Evolutionary conservation across 2,797 vertebrate species (phyloP).

Genomic region (Helicolenus hilgendorfi): DNA sequence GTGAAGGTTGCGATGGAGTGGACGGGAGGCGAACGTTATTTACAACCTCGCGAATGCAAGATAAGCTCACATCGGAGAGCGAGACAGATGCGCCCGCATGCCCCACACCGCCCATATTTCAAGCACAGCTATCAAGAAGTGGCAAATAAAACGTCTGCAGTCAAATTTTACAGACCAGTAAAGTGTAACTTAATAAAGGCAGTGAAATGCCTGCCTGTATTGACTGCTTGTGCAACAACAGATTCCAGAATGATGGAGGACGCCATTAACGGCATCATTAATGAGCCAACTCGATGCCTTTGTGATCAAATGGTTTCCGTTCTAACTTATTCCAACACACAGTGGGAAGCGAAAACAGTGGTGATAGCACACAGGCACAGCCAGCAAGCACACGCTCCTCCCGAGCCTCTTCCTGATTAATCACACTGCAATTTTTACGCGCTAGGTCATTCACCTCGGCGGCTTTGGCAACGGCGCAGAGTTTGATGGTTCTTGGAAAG

Average conservation of each 20-base stretch:
- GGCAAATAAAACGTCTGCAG: constrained; percentile 85
- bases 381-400: constrained; percentile 48
- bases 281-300: constrained; percentile 75
- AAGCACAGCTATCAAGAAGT: constrained; percentile 70
- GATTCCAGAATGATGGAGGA: constrained; percentile 82
- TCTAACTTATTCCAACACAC: constrained; percentile 79
- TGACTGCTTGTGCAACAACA: constrained; percentile 77
- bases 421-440: constrained; percentile 72
- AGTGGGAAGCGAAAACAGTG: constrained; percentile 72
- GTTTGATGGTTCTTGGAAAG: constrained; percentile 82
- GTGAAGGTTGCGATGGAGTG: constrained; percentile 52
- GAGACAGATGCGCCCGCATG: constrained; percentile 52
- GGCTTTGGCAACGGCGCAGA: constrained; percentile 71
- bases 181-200: constrained; percentile 86
- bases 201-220: constrained; percentile 58
- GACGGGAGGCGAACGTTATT: constrained; percentile 63
- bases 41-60: constrained; percentile 56
- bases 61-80: constrained; percentile 23
- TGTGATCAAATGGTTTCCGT: constrained; percentile 78
- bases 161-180: constrained; percentile 88
- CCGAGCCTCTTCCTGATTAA: constrained; percentile 74
- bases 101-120: constrained; percentile 67
- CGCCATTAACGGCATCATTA: constrained; percentile 84
- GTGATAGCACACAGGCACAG: constrained; percentile 55
- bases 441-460: constrained; percentile 79